Evolutionary conservation across 2,888 invertebrate genomes (phyloP), one percentile per base, ranked within the genome.

Genomic region (Drepana falcataria): DNA sequence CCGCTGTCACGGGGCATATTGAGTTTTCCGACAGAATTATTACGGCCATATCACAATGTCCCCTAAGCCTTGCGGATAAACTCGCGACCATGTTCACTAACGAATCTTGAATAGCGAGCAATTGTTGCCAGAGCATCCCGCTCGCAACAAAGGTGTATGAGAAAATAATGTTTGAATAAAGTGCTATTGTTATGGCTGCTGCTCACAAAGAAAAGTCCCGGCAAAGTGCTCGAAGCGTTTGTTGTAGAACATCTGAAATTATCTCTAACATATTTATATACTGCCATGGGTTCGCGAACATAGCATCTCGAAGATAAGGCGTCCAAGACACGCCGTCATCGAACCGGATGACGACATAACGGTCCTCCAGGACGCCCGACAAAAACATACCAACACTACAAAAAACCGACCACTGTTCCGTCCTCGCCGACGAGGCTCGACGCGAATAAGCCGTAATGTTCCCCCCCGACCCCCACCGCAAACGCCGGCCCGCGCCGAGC

Each of bases 141-240:
- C 60, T 63, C 55, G 54, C 71, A 69, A 79, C 79, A 79, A 77
- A 73, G 73, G 69, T 79, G 73, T 77, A 74, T 74, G 75, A 75
- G 77, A 74, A 75, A 80, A 81, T 81, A 79, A 80, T 77, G 75
- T 78, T 78, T 69, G 72, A 74, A 80, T 75, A 77, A 79, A 75
- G 71, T 75, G 73, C 80, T 75, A 78, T 81, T 81, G 82, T 81
- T 75, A 73, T 61, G 61, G 67, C 53, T 37, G 60, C 58, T 58
- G 54, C 66, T 65, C 55, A 74, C 77, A 79, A 80, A 79, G 77
- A 77, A 75, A 73, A 73, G 64, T 62, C 60, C 21, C 66, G 65
- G 69, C 70, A 73, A 77, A 79, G 73, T 76, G 73, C 68, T 73
- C 54, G 55, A 60, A 56, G 57, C 71, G 68, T 71, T 73, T 73